Evolutionary conservation across 2,113 vertebrate genomes (phyloP), one percentile per base, ranked within the genome.

Genomic region (Mola mola): DNA sequence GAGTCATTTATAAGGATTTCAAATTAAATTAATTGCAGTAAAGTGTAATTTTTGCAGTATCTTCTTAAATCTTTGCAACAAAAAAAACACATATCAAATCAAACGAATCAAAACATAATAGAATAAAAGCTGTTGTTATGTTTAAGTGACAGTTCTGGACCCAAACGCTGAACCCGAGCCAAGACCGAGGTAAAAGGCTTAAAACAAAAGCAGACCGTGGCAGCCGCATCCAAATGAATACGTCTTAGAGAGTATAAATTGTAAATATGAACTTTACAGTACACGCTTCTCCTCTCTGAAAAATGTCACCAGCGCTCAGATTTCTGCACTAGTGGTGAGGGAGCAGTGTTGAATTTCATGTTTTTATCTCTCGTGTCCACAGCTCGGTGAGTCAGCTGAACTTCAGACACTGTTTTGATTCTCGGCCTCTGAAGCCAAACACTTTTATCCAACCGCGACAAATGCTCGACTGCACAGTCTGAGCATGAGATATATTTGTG

Each of bases 311-410:
- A 3, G 25, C 5, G n/a, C 13, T 46, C 44, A 52, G 33, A 49
- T 67, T 58, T 75, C 36, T 17, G 22, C 9, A 19, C 28, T 7
- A 21, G 22, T 53, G 17, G 3, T 55, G 31, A 31, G 5, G 49
- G 38, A 62, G 52, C 21, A 40, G 46, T 47, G 51, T 40, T 25
- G 9, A 19, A 38, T 57, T 58, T 48, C 50, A 42, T 36, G 33
- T 62, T 31, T 57, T 57, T 36, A 57, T 49, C 16, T 43, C 61
- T 46, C 37, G 40, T 47, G 22, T 52, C 13, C 60, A 31, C 15
- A 42, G 44, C 57, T 67, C 8, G 3, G 31, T 48, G 63, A 37
- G 36, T 50, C 37, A 8, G 29, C 33, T 34, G 10, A 51, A 29
- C 16, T 29, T 63, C 46, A 52, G 44, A 26, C 24, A 6, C 16